Evolutionary conservation across 2,888 invertebrate species (phyloP), one percentile per base, ranked within the genome.

Genomic region (Erannis defoliaria): DNA sequence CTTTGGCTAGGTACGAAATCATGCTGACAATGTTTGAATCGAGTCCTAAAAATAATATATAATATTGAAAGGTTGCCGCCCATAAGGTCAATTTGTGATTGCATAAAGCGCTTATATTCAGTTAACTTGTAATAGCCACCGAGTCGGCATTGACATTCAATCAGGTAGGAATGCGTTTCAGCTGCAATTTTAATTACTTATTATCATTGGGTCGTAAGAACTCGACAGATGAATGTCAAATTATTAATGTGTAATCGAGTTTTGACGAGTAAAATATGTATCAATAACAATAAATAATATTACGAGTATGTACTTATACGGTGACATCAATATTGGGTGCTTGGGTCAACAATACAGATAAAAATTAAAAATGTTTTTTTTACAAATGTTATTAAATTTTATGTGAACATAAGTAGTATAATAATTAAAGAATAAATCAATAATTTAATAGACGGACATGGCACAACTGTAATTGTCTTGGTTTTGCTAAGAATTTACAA

Each of bases 61-160:
- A 42, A 42, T 63, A 55, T 49, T 29, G 50, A 63, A 66, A 68
- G 61, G 65, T 68, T 50, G 48, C 54, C n/a, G 26, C 33, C 38
- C 29, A 42, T 66, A 67, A 68, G 66, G 70, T 68, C 63, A 62
- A 23, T 57, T 33, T 62, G 63, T 61, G 60, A 63, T 67, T 67
- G 67, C 67, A 63, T 62, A 67, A 66, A 60, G 55, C 38, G 38
- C 38, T 57, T 60, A 55, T 62, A 66, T 62, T 59, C 54, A 43
- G 45, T 55, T 58, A 8, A 26, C 26, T 40, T 62, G 57, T 55
- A 66, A 67, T 63, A 61, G 62, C 50, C 18, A 58, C 45, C 26
- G 43, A 35, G 53, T 16, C 62, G 70, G 54, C 68, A 70, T 68
- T 70, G 70, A 70, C 68, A 70, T 67, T 68, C 60, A 67, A 57